phyloP scores from a whole-genome alignment of 2,113 vertebrate genomes.

The Protobothrops mucrosquamatus region DNA sequence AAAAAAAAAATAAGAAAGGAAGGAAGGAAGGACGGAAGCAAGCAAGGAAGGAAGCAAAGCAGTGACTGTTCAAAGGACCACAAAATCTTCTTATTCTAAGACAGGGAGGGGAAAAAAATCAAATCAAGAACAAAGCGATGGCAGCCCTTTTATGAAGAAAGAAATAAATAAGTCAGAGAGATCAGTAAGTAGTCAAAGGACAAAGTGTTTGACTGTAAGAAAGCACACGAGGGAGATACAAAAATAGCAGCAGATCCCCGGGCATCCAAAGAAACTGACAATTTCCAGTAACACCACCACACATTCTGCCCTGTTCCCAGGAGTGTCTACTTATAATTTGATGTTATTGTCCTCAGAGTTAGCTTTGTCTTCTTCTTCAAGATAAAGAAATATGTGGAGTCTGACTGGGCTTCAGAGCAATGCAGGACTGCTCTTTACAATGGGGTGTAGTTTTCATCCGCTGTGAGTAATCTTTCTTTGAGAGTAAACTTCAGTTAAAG shows the following conservation, averaged over 20 bases:
- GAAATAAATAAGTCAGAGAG: conserved; percentile 7
- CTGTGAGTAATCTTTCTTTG: not conserved
- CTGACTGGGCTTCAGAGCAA: not conserved
- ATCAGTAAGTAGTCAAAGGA: not conserved
- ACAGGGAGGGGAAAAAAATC: conserved; percentile 33
- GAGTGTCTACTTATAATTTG: not conserved
- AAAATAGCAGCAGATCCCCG: not conserved
- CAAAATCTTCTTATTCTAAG: conserved; percentile 54
- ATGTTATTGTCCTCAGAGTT: not conserved
- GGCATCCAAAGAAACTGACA: not conserved
- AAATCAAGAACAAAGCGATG: conserved; percentile 41
- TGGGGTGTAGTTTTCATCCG: not conserved
- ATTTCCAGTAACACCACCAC: not conserved
- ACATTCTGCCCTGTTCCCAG: not conserved
- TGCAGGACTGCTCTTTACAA: not conserved
- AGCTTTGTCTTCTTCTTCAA: not conserved
- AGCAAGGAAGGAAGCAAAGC: not conserved
- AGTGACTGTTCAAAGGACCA: conserved; percentile 45
- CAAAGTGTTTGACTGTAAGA: not conserved
- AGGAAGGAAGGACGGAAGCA: too few species aligned
- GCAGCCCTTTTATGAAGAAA: conserved; percentile 14
- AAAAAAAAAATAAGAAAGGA: too few species aligned
- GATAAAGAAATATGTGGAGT: not conserved
- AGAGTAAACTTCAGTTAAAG: not conserved
- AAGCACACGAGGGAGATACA: not conserved